phyloP scores from a whole-genome alignment of 1,140 invertebrate genomes.

The Bactericera cockerelli region DNA sequence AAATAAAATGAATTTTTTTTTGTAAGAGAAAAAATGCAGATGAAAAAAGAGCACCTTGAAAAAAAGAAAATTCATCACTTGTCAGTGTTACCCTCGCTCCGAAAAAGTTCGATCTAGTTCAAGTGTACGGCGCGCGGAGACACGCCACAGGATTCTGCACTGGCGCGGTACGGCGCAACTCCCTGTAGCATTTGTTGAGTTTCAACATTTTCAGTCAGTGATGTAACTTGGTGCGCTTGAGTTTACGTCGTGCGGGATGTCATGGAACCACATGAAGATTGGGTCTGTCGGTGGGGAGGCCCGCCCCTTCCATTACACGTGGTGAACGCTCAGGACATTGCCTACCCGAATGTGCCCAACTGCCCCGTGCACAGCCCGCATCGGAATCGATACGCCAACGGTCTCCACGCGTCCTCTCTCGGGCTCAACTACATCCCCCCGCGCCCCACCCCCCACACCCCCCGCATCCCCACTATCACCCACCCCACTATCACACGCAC shows the following conservation, averaged over 20 bases:
- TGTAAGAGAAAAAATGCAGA: too few species aligned
- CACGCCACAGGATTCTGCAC: background rate
- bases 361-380: slow-evolving; percentile 49
- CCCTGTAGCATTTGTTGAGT: background rate
- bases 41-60: too few species aligned
- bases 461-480: slow-evolving; percentile 18
- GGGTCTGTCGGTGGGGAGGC: background rate
- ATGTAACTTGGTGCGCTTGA: background rate
- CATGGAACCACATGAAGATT: slow-evolving; percentile 11
- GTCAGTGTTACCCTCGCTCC: too few species aligned
- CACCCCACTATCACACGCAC: slow-evolving; percentile 20
- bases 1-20: too few species aligned
- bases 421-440: slow-evolving; percentile 11
- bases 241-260: background rate
- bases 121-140: background rate
- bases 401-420: slow-evolving; percentile 33
- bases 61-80: too few species aligned
- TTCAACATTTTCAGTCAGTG: background rate
- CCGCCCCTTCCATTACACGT: background rate
- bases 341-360: slow-evolving; percentile 20
- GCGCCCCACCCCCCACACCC: too few species aligned
- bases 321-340: slow-evolving; percentile 10
- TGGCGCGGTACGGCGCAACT: slow-evolving; percentile 7
- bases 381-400: slow-evolving; percentile 40
- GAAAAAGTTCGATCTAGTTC: too few species aligned